Evolutionary conservation across 2,113 vertebrate species (phyloP).

Genomic region (Engraulis encrasicolus): DNA sequence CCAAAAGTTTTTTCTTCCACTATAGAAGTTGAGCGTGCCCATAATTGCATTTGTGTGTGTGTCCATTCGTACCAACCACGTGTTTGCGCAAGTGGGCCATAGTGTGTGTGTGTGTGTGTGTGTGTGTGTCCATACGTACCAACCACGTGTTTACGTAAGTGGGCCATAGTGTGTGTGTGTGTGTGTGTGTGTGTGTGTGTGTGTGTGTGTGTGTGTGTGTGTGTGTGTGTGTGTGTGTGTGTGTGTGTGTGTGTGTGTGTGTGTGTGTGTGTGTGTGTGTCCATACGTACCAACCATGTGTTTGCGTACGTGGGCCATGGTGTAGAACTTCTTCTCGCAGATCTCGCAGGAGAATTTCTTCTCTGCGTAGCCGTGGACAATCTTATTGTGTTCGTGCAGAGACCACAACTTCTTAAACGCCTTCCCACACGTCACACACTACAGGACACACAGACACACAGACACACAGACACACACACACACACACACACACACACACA

Average conservation of each 20-base stretch:
- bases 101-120: too few relatives aligned
- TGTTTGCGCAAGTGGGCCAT: too few relatives aligned
- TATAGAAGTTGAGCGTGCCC: too few relatives aligned
- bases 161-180: too few relatives aligned
- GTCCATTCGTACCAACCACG: constrained; percentile 89
- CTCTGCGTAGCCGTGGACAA: constrained; percentile 90
- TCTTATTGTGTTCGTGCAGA: constrained; percentile 93
- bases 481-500: background rate
- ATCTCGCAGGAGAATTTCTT: constrained; percentile 97
- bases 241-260: too few relatives aligned
- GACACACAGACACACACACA: background rate
- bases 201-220: too few relatives aligned
- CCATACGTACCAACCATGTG: constrained; percentile 93
- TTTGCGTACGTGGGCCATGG: constrained; percentile 96
- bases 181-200: too few relatives aligned
- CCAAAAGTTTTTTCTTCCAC: too few relatives aligned
- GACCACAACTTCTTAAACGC: constrained; percentile 97
- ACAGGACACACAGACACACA: constrained; percentile 21
- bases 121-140: too few relatives aligned
- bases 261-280: background rate
- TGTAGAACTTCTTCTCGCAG: constrained; percentile 97
- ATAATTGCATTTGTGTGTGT: too few relatives aligned
- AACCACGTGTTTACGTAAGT: too few relatives aligned
- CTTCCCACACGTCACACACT: constrained; percentile 94
- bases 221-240: too few relatives aligned